Base-by-base conservation (phyloP, 2,888 invertebrate species). In the Chrysolina americana region DNA sequence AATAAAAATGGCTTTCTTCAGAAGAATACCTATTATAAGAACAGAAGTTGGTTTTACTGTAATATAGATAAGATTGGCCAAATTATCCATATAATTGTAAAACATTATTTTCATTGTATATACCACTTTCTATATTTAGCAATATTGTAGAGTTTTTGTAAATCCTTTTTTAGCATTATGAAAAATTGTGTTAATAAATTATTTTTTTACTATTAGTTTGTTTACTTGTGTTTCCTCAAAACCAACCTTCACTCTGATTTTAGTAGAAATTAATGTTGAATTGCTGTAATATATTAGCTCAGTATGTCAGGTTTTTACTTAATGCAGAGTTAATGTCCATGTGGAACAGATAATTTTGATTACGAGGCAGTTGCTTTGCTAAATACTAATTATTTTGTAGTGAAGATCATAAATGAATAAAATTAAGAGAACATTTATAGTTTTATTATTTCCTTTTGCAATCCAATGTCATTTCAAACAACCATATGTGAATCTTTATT, bases 401-500 rank as follows among this genome's bases (percentile, higher is more conserved):
- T 76, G 71, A 66, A 72, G 75, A 71, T 74, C 64, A 71, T 79
- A 68, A 71, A 71, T 77, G 78, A 79, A 80, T 78, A 77, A 78
- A 79, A 73, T 70, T 71, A 75, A 76, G 70, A 71, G 65, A 75
- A 68, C 74, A 73, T 65, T 68, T 71, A 65, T 77, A 72, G 65
- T 77, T 80, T 81, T 78, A 79, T 79, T 80, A 79, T 79, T 80
- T 77, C 79, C 79, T 76, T 79, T 79, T 80, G 77, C 71, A 78
- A 79, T 48, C 73, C 80, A 80, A 79, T 81, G 78, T 73, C 79
- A 76, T 69, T 59, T 28, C 23, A 69, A 48, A 47, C 62, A 50
- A 69, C 81, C 79, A 79, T 79, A 80, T 79, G 77, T 76, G 78
- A 79, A 74, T 70, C 75, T 80, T 78, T 77, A 70, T 72, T 68